Evolutionary conservation across 2,113 vertebrate species (phyloP).

Genomic region (Rhegmatorhina hoffmannsi): DNA sequence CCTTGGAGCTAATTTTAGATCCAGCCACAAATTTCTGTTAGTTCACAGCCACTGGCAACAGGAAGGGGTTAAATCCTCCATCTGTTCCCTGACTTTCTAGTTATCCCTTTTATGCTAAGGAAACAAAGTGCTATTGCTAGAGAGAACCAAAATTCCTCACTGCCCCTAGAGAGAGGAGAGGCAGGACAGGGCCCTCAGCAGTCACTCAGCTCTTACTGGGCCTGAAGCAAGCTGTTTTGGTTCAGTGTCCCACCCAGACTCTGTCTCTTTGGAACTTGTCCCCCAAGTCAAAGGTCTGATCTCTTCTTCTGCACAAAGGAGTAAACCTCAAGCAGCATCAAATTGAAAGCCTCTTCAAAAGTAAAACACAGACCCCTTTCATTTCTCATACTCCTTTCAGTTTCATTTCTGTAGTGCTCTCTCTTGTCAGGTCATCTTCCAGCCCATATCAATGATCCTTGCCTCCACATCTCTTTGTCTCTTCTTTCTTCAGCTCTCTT

Average conservation of each 20-base stretch:
- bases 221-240: neutral
- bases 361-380: too few species aligned
- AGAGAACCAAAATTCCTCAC: neutral
- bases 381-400: too few species aligned
- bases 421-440: too few species aligned
- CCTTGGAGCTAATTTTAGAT: slow-evolving; percentile 1
- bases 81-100: neutral
- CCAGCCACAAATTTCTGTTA: neutral
- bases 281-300: neutral
- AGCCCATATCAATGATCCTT: neutral
- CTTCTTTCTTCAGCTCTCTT: neutral
- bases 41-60: neutral
- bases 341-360: too few species aligned
- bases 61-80: neutral
- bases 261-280: neutral
- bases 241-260: neutral
- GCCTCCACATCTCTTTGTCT: neutral
- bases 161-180: neutral
- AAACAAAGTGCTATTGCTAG: neutral
- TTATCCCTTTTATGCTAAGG: neutral
- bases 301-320: neutral
- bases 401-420: too few species aligned
- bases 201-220: neutral
- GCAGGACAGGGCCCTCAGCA: neutral
- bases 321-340: neutral